These are phyloP conservation scores for Xestia c-nigrum DNA, from an alignment of 2,888 invertebrate species.

Conservation along the genomic window DNA sequence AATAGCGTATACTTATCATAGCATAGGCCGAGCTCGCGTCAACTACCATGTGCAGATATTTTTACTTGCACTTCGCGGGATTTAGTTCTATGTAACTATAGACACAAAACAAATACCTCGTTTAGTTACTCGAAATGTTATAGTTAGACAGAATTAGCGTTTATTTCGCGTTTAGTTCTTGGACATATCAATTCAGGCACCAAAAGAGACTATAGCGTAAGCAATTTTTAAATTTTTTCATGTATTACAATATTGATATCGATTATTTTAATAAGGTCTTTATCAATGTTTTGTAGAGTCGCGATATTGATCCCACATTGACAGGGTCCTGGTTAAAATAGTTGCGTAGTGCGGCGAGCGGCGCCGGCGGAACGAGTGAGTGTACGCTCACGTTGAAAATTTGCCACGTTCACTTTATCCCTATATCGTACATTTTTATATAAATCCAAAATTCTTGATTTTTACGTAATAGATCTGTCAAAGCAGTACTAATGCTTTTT, in stretches of 20 bases:
- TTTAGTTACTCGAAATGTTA: slow-evolving; percentile 86
- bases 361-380: slow-evolving; percentile 56
- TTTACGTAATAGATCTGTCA: slow-evolving; percentile 70
- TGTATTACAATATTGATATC: slow-evolving; percentile 69
- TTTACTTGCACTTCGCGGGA: slow-evolving; percentile 82
- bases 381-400: slow-evolving; percentile 58
- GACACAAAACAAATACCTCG: slow-evolving; percentile 89
- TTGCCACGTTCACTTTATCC: slow-evolving; percentile 76
- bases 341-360: slow-evolving; percentile 72
- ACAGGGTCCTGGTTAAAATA: slow-evolving; percentile 72
- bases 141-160: slow-evolving; percentile 87
- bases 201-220: slow-evolving; percentile 89
- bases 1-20: slow-evolving; percentile 89
- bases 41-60: slow-evolving; percentile 78
- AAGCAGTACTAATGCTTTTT: slow-evolving; percentile 80
- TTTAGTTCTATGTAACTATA: slow-evolving; percentile 84
- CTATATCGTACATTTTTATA: slow-evolving; percentile 77
- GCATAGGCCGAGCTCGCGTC: slow-evolving; percentile 84
- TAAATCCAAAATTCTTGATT: slow-evolving; percentile 56
- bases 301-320: slow-evolving; percentile 62
- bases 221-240: slow-evolving; percentile 83
- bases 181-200: slow-evolving; percentile 90
- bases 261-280: slow-evolving; percentile 71
- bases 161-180: slow-evolving; percentile 88
- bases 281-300: slow-evolving; percentile 67